phyloP scores from a whole-genome alignment of 2,113 vertebrate species.

The Caretta caretta region DNA sequence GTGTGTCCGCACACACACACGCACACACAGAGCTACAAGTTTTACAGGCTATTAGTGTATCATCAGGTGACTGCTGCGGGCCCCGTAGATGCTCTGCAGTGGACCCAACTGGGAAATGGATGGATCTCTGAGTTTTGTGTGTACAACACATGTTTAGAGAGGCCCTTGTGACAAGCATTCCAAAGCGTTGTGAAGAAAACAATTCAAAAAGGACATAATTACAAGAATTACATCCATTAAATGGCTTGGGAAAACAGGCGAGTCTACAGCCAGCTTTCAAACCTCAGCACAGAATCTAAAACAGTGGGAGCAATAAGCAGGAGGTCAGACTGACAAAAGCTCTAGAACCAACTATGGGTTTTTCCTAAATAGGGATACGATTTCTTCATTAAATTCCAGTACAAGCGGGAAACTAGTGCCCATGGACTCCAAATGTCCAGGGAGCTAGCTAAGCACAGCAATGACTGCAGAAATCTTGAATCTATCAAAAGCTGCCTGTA shows the following conservation, averaged over 20 bases:
- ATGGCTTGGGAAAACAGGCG: slow-evolving; percentile 29
- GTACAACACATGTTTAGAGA: slow-evolving; percentile 1
- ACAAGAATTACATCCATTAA: slow-evolving; percentile 31
- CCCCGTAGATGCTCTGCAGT: accelerated
- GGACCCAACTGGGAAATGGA: background rate
- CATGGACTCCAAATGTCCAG: background rate
- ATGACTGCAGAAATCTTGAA: background rate
- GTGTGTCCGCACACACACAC: background rate
- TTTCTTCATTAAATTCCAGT: background rate
- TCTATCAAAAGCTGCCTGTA: accelerated
- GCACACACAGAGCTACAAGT: accelerated
- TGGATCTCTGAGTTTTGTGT: slow-evolving; percentile 20
- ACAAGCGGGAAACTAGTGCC: background rate
- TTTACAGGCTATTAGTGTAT: accelerated
- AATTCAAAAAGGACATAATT: slow-evolving; percentile 42
- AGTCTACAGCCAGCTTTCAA: background rate
- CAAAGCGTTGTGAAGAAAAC: slow-evolving; percentile 25
- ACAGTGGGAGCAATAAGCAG: background rate
- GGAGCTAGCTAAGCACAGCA: background rate
- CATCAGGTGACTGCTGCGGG: accelerated
- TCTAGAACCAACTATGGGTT: background rate
- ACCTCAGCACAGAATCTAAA: background rate
- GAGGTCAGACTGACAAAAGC: background rate
- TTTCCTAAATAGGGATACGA: background rate
- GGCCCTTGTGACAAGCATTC: slow-evolving; percentile 24